phyloP scores from a whole-genome alignment of 2,113 vertebrate genomes.

The Urocynchramus pylzowi region DNA sequence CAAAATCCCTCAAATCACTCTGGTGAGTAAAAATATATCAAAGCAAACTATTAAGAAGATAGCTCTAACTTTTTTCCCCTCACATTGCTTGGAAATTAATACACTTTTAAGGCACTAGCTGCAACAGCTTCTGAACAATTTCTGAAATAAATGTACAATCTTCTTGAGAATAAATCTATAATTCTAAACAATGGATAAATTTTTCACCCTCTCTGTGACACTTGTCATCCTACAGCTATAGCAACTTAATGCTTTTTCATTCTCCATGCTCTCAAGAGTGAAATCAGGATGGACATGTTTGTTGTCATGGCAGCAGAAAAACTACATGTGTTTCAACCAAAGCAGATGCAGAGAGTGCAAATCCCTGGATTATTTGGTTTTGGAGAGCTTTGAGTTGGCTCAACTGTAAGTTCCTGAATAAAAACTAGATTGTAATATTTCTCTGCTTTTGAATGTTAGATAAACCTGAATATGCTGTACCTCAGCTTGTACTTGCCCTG shows the following conservation, averaged over 20 bases:
- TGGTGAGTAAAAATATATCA: background rate
- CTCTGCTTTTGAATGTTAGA: background rate
- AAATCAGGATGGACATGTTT: conserved; percentile 5
- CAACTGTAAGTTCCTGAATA: background rate
- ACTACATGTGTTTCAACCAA: background rate
- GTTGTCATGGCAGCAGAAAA: conserved; percentile 25
- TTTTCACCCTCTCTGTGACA: background rate
- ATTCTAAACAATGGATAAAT: background rate
- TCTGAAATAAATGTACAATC: background rate
- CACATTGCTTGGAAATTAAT: background rate
- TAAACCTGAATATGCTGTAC: background rate
- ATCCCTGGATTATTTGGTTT: background rate
- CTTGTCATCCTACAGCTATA: background rate
- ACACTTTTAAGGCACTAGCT: background rate
- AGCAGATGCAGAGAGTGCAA: background rate
- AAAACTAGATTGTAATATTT: background rate
- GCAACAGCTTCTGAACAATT: background rate
- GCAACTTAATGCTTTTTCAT: background rate
- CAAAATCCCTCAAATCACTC: background rate
- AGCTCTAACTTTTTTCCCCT: background rate
- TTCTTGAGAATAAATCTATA: background rate
- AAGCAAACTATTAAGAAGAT: background rate
- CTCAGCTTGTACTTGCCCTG: background rate
- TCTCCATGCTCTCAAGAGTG: background rate
- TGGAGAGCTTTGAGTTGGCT: background rate